Base-by-base conservation (phyloP, 2,113 vertebrate species). In the Mastomys coucha region DNA sequence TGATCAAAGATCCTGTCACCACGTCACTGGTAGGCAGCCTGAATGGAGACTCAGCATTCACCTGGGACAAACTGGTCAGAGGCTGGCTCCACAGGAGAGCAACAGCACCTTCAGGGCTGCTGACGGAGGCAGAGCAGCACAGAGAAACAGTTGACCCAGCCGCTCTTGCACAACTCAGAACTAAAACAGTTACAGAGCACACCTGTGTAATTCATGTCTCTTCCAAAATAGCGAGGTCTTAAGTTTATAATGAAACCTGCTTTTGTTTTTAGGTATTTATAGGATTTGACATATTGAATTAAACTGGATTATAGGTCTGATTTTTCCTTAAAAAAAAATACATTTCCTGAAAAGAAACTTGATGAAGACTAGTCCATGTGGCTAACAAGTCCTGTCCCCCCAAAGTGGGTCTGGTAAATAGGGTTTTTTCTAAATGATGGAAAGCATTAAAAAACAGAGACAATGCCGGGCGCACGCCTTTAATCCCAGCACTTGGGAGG, bases 271-370 rank as follows among this genome's bases (percentile, higher is more conserved):
- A 95, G 96, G 88, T 58, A 51, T 85, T 89, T 86, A 93, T 33
- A 95, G 81, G 76, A 94, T 97, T 51, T 93, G 85, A 88, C 60
- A 82, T 92, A 77, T 19, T 95, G 63, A 95, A 92, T 94, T 65
- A 96, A 94, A 92, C 89, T 65, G 90, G n/a, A 94, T 77, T 85
- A 53, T 70, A 49, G 51, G n/a, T 93, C 91, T 78, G 73, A 87
- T 75, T 96, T 94, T 94, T 92, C 86, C 67, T 89, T 88, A 91
- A 92, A 51, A 92, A 51, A 93, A 96, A 96, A 81, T 85, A 93
- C 26, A 42, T 94, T 92, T 67, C 88, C n/a, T 92, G 72, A 96
- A 97, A 97, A 96, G 70, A 73, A 97, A 96, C 80, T 91, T 86
- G 53, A 88, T 94, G 73, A 85, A 95, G 95, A 84, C 58, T 72